Conservation (phyloP, 2,113 vertebrate genomes). For the Apaloderma vittatum region DNA sequence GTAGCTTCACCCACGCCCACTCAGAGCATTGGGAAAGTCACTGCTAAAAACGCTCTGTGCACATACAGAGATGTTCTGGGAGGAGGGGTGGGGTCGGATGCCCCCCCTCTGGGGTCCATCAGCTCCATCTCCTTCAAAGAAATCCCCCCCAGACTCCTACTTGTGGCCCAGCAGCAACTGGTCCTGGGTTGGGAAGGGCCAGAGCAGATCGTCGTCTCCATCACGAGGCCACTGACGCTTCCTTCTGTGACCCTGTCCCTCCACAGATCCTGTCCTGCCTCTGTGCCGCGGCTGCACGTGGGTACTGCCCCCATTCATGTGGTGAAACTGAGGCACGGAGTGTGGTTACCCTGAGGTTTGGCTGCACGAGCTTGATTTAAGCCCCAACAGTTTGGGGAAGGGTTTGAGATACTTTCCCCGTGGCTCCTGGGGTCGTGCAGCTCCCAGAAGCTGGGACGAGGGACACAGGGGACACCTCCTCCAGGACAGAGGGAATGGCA, state of each 20-base stretch:
- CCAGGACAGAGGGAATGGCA: too few species aligned
- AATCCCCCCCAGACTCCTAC: background rate
- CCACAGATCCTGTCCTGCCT: too few species aligned
- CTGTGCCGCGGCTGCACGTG: too few species aligned
- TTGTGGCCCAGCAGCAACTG: background rate
- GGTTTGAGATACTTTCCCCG: background rate
- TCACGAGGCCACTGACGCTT: background rate
- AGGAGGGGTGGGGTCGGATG: background rate
- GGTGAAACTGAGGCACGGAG: too few species aligned
- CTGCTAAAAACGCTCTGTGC: background rate
- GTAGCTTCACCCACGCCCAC: too few species aligned
- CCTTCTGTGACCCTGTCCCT: too few species aligned
- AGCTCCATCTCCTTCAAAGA: background rate
- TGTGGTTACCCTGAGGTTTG: too few species aligned
- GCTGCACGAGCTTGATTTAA: too few species aligned
- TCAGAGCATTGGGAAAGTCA: too few species aligned
- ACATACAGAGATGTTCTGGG: background rate
- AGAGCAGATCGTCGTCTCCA: background rate
- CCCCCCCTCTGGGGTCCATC: background rate
- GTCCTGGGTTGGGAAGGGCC: accelerated
- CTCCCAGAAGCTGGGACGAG: background rate
- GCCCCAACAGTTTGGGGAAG: too few species aligned
- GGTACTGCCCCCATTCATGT: too few species aligned
- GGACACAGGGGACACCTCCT: background rate
- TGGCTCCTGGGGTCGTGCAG: background rate